Evolutionary conservation across 2,113 vertebrate genomes (phyloP).

Genomic region (Heloderma charlesbogerti): DNA sequence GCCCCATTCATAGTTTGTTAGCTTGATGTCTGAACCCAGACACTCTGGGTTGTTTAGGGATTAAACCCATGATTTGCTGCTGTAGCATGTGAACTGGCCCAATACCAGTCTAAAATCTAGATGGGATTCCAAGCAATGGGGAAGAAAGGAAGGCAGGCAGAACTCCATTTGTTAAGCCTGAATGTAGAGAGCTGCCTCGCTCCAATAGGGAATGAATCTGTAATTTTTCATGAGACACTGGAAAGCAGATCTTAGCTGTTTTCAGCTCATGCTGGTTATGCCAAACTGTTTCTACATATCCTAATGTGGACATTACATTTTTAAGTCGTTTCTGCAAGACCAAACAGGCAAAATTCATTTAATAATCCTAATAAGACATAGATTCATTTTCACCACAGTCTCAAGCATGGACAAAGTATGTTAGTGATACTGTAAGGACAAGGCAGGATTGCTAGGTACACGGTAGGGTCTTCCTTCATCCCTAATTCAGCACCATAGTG

Average conservation of each 20-base stretch:
- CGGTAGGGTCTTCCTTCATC: not conserved
- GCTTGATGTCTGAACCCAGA: no score
- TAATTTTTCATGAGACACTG: not conserved
- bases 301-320: not conserved
- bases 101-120: no score
- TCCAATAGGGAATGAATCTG: no score
- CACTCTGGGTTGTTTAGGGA: no score
- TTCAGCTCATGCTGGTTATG: not conserved
- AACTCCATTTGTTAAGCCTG: no score
- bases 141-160: no score
- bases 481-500: not conserved
- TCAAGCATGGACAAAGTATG: not conserved
- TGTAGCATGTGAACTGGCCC: no score
- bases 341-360: not conserved
- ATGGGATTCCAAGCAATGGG: no score
- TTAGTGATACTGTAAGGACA: not conserved
- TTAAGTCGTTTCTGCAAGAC: not conserved
- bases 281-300: not conserved
- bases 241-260: not conserved
- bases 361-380: not conserved
- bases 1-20: no score
- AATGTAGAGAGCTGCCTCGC: no score
- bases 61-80: no score
- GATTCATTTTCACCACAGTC: not conserved
- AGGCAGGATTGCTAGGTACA: not conserved